phyloP scores from a whole-genome alignment of 1,140 invertebrate species.

The Aphelenchoides besseyi region DNA sequence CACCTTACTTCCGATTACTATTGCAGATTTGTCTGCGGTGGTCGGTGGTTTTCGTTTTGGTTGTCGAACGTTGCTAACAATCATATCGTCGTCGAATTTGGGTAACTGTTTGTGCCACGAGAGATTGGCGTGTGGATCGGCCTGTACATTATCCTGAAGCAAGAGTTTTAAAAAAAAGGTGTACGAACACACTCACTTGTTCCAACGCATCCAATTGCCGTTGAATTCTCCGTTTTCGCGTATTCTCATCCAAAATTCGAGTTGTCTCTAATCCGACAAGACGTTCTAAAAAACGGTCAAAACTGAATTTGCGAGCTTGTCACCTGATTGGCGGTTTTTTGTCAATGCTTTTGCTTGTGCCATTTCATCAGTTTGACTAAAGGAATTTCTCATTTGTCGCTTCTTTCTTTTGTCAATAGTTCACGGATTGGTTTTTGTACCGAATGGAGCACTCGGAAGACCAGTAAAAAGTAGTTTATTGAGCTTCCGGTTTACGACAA shows the following conservation, averaged over 20 bases:
- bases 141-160: constrained; percentile 25
- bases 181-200: neutral
- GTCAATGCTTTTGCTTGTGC: neutral
- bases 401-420: too few species aligned
- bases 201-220: neutral
- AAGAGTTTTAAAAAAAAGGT: neutral
- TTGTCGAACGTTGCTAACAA: neutral
- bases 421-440: too few species aligned
- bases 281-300: constrained; percentile 6
- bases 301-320: neutral
- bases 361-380: neutral
- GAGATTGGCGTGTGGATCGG: constrained; percentile 24
- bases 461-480: too few species aligned
- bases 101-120: constrained; percentile 24
- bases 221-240: neutral
- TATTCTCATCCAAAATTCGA: neutral
- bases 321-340: constrained; percentile 6
- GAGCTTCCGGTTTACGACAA: too few species aligned
- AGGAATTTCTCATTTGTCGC: too few species aligned
- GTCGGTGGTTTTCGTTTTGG: neutral
- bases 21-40: neutral
- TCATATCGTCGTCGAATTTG: constrained; percentile 24
- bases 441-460: too few species aligned
- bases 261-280: neutral
- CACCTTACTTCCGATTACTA: neutral